Base-by-base conservation (phyloP, 2,888 invertebrate genomes). In the Alloscopus bannaensis region DNA sequence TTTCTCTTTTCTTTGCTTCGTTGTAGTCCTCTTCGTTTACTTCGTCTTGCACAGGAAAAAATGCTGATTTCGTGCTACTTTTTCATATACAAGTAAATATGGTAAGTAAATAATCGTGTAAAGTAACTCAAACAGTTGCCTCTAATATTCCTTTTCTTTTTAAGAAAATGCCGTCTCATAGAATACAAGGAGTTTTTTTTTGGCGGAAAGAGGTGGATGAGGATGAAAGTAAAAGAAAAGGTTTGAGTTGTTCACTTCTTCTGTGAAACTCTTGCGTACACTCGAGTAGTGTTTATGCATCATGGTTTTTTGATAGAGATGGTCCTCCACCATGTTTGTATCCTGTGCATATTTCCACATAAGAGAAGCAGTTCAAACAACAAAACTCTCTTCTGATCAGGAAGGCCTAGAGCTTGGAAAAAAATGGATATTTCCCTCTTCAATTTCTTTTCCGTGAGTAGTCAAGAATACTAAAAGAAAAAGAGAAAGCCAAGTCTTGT, bases 71-170 rank as follows among this genome's bases (percentile, higher is more conserved):
- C n/a, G 11, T 59, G 31, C 8, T 20, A 18, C 20, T 31, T 31
- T 31, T 42, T 42, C 18, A 42, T 40, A 24, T 55, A 20, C 18
- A 59, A 60, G 71, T 47, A 71, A 73, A 68, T 68, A 76, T 36
- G 60, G 50, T 50, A 76, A 76, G 68, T 69, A 73, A 64, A 65
- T 73, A 76, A 68, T 76, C 76, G 69, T 65, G 75, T 75, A 45
- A 45, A 45, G 45, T 45, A 45, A 45, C n/a, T 45, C 45, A 45
- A 45, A 45, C 45, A 45, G n/a, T 45, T 36, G n/a, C n/a, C n/a
- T n/a, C n/a, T n/a, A n/a, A n/a, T n/a, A n/a, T n/a, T n/a, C n/a
- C n/a, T n/a, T n/a, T n/a, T n/a, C n/a, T n/a, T n/a, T n/a, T n/a
- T n/a, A n/a, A n/a, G n/a, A n/a, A n/a, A n/a, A n/a, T n/a, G n/a